Evolutionary conservation across 2,888 invertebrate species (phyloP), one percentile per base, ranked within the genome.

Genomic region (Drepanosiphum platanoidis): DNA sequence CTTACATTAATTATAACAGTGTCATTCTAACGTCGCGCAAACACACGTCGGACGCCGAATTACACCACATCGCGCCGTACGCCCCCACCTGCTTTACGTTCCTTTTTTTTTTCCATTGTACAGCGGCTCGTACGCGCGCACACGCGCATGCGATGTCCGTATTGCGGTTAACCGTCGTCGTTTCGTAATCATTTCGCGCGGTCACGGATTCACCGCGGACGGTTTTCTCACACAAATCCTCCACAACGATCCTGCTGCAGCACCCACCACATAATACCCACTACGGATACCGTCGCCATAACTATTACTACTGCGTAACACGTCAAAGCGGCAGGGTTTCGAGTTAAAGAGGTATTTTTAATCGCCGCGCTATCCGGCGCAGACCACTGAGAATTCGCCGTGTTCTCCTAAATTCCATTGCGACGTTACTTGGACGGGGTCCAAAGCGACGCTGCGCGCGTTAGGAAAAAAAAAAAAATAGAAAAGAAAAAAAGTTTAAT

Each of bases 281-380:
- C n/a, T n/a, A n/a, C n/a, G n/a, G n/a, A n/a, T n/a, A n/a, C n/a
- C n/a, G n/a, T n/a, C n/a, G n/a, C n/a, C n/a, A n/a, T n/a, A n/a
- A n/a, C n/a, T n/a, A n/a, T n/a, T n/a, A n/a, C n/a, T n/a, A n/a
- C n/a, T n/a, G 4, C 52, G 52, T 52, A 52, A n/a, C n/a, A n/a
- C n/a, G n/a, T n/a, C 27, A 27, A 13, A 39, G n/a, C 18, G 15
- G 1, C 18, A n/a, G 13, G 22, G 66, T 32, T 79, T 79, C 8
- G 34, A 11, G 32, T 79, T 4, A 2, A 80, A 66, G 9, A 83
- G 64, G 52, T 84, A 84, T 84, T 84, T 84, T 84, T 84, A 84
- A 75, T 84, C 83, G 36, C 36, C 52, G 5, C 13, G 81, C 22
- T 42, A 58, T 52, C 11, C 71, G 30, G n/a, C 42, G 18, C 34